These are phyloP conservation scores for Drosophila rubida DNA, from an alignment of 2,888 invertebrate species.

Conservation along the genomic window DNA sequence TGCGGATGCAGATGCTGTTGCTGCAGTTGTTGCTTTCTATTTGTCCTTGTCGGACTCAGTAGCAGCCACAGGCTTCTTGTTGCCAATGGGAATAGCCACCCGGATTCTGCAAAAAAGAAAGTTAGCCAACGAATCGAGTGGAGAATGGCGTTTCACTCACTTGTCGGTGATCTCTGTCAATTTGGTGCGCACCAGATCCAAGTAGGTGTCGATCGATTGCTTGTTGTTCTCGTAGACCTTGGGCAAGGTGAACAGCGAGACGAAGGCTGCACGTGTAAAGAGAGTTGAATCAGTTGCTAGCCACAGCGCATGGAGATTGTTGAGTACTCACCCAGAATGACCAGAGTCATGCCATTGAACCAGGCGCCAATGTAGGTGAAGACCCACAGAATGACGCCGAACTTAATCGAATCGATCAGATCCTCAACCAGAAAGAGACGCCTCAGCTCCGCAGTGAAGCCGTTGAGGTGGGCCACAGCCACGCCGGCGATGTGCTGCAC, in stretches of 20 bases:
- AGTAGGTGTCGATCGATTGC: slow-evolving; percentile 95
- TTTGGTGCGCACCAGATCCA: slow-evolving; percentile 94
- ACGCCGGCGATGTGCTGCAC: slow-evolving; percentile 94
- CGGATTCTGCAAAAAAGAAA: slow-evolving; percentile 89
- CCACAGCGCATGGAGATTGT: no score
- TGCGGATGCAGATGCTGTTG: slow-evolving; percentile 49
- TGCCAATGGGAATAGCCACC: slow-evolving; percentile 94
- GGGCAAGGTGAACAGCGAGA: slow-evolving; percentile 97
- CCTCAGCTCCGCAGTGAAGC: slow-evolving; percentile 92
- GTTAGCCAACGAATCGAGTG: no score
- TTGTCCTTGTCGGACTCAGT: slow-evolving; percentile 92
- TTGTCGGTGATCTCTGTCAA: slow-evolving; percentile 95
- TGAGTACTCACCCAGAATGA: slow-evolving; percentile 92
- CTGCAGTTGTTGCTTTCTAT: slow-evolving; percentile 85
- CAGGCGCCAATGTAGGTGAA: slow-evolving; percentile 99
- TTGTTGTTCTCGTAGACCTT: slow-evolving; percentile 98
- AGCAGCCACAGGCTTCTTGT: slow-evolving; percentile 89
- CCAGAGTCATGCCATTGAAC: slow-evolving; percentile 99
- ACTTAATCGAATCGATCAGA: slow-evolving; percentile 97
- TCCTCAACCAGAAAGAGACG: slow-evolving; percentile 98
- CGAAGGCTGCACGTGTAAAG: slow-evolving; percentile 89
- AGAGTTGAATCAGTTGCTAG: background rate
- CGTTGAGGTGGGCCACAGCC: slow-evolving; percentile 94
- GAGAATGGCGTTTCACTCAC: slow-evolving; percentile 86
- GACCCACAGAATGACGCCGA: slow-evolving; percentile 97